These are phyloP conservation scores for Poicephalus meyeri DNA, from an alignment of 2,113 vertebrate species.

Conservation along the genomic window DNA sequence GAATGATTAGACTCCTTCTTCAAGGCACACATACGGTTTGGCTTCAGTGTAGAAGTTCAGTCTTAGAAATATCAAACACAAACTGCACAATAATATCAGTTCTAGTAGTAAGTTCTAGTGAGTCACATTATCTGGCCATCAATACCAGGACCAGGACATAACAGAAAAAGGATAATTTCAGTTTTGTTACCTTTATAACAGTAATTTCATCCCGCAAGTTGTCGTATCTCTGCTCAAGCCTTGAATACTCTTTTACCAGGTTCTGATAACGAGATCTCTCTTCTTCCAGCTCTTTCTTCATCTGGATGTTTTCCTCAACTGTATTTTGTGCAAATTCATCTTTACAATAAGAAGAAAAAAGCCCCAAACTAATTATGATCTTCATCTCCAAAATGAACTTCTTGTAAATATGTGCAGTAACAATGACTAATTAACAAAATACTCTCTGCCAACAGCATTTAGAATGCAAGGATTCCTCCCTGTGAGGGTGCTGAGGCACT, in stretches of 20 bases:
- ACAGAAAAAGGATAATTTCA: not conserved
- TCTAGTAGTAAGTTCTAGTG: not conserved
- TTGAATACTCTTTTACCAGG: constrained; percentile 89
- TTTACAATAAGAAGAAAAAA: not conserved
- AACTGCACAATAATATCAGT: not conserved
- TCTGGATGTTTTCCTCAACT: constrained; percentile 63
- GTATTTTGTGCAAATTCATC: constrained; percentile 64
- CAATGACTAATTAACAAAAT: not conserved
- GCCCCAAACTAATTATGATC: not conserved
- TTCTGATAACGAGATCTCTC: constrained; percentile 92
- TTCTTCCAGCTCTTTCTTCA: constrained; percentile 85
- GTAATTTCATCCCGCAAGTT: constrained; percentile 87
- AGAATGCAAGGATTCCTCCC: not conserved
- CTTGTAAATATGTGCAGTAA: not conserved
- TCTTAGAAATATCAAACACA: not conserved
- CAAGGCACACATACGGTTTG: not conserved
- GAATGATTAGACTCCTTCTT: not conserved
- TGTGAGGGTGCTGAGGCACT: not conserved
- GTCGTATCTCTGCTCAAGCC: constrained; percentile 91
- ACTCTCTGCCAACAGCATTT: not conserved
- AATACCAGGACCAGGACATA: too few species aligned
- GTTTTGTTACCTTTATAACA: constrained; percentile 76
- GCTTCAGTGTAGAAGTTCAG: not conserved
- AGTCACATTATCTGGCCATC: accelerated
- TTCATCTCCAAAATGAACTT: not conserved